These are phyloP conservation scores for Peromyscus aztecus DNA, from an alignment of 2,797 vertebrate species.

Conservation along the genomic window DNA sequence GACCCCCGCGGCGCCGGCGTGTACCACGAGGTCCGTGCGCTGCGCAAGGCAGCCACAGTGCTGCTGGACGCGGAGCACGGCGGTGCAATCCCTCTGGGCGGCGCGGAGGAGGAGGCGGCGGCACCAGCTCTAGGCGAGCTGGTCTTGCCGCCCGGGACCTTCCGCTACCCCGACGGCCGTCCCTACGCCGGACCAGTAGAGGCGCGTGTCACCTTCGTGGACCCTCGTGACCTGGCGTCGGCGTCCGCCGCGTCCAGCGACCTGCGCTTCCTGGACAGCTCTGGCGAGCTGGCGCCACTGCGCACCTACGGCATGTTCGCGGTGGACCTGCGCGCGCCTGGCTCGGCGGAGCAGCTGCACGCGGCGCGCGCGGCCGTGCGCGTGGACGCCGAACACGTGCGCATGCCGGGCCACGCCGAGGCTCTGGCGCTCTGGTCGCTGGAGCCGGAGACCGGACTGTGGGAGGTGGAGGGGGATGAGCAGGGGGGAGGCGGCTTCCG, in stretches of 20 bases:
- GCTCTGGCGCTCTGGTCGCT: slow-evolving; percentile 98
- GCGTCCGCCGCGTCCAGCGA: slow-evolving; percentile 94
- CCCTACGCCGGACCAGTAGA: slow-evolving; percentile 93
- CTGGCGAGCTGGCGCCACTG: slow-evolving; percentile 94
- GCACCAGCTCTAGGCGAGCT: slow-evolving; percentile 93
- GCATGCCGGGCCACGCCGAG: slow-evolving; percentile 94
- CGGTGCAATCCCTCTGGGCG: slow-evolving; percentile 93
- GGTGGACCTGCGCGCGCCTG: slow-evolving; percentile 94
- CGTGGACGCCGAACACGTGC: slow-evolving; percentile 93
- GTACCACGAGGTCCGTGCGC: slow-evolving; percentile 95
- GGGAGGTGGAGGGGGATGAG: slow-evolving; percentile 90
- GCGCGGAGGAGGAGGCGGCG: slow-evolving; percentile 87
- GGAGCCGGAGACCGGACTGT: slow-evolving; percentile 94
- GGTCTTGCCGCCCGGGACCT: slow-evolving; percentile 92
- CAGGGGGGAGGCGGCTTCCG: slow-evolving; percentile 86
- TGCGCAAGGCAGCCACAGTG: slow-evolving; percentile 92
- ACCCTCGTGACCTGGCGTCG: slow-evolving; percentile 94
- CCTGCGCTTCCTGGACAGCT: slow-evolving; percentile 93
- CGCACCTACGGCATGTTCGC: slow-evolving; percentile 98
- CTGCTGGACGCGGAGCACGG: slow-evolving; percentile 90
- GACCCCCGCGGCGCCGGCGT: slow-evolving; percentile 93
- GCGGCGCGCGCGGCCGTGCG: slow-evolving; percentile 92
- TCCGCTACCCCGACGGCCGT: slow-evolving; percentile 92
- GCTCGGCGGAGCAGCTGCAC: slow-evolving; percentile 90
- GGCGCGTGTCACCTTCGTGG: slow-evolving; percentile 97